Percentiles rank a stretch among this genome's conserved stretches.
Conservation (phyloP, 53 echinoderm and acorn worm species). For the Holothuria leucospilota region DNA sequence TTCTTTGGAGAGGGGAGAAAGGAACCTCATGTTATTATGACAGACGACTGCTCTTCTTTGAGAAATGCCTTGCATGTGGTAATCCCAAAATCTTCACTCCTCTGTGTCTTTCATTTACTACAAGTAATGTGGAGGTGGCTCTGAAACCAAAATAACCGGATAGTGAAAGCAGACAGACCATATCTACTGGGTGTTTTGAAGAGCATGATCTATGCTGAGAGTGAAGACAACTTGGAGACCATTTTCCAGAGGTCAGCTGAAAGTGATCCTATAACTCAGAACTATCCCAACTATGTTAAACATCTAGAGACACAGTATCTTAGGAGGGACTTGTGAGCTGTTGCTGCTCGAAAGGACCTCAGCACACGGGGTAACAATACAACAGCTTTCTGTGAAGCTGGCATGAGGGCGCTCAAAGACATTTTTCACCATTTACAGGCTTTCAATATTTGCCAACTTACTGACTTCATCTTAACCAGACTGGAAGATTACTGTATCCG, state of each 20-base stretch:
- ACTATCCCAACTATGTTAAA: conserved; percentile 61
- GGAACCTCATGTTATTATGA: conserved; percentile 63
- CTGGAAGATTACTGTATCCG: conserved; percentile 57
- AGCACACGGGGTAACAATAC: conserved; percentile 65
- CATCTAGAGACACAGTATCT: conserved; percentile 53
- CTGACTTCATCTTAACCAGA: conserved; percentile 61
- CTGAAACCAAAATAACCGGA: conserved; percentile 13
- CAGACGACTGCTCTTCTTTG: conserved; percentile 51
- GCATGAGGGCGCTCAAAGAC: conserved; percentile 69
- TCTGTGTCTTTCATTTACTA: conserved; percentile 35
- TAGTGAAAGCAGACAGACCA: conserved; percentile 26
- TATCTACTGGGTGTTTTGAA: conserved; percentile 16
- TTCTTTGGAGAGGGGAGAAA: conserved; percentile 41
- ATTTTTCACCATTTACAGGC: conserved; percentile 66
- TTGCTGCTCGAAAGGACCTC: conserved; percentile 52
- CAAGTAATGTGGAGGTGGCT: conserved; percentile 49
- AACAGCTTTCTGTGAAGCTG: conserved; percentile 64
- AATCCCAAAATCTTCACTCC: conserved; percentile 6
- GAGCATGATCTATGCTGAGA: conserved; percentile 33
- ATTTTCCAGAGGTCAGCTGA: background rate
- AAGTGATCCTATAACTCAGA: no score
- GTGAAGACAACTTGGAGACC: background rate
- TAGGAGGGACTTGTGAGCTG: conserved; percentile 61
- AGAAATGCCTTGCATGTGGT: conserved; percentile 40
- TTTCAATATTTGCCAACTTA: conserved; percentile 57